phyloP scores from a whole-genome alignment of 2,888 invertebrate genomes.

The Liodrosophila aerea region DNA sequence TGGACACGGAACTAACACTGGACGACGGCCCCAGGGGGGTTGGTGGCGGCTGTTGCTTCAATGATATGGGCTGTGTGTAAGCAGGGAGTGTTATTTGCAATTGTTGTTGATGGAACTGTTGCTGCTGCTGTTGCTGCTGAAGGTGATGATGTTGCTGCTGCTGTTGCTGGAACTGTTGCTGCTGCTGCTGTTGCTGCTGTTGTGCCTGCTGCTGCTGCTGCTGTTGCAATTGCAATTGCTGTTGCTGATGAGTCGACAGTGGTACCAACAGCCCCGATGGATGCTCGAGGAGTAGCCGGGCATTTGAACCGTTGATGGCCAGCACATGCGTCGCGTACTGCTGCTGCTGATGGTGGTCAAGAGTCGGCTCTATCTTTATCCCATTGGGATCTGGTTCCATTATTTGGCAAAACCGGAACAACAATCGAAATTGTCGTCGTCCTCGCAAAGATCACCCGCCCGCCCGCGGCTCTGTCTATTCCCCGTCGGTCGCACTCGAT shows the following conservation, averaged over 20 bases:
- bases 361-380: slow-evolving; percentile 82
- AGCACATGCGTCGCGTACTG: slow-evolving; percentile 81
- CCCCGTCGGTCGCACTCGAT: slow-evolving; percentile 14
- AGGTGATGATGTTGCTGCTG: slow-evolving; percentile 60
- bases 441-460: slow-evolving; percentile 29
- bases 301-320: slow-evolving; percentile 81
- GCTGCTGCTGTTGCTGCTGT: slow-evolving; percentile 69
- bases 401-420: slow-evolving; percentile 76
- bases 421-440: slow-evolving; percentile 74
- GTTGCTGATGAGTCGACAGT: slow-evolving; percentile 75
- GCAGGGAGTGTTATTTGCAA: slow-evolving; percentile 70
- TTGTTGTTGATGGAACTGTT: slow-evolving; percentile 75
- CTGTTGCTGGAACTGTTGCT: slow-evolving; percentile 68
- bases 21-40: slow-evolving; percentile 63
- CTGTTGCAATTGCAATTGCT: slow-evolving; percentile 70
- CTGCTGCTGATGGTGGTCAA: slow-evolving; percentile 79
- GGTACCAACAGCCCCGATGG: slow-evolving; percentile 80
- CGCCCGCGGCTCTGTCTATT: not conserved
- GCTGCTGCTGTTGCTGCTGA: slow-evolving; percentile 67
- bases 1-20: slow-evolving; percentile 45
- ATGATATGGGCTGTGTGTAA: slow-evolving; percentile 74
- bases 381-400: slow-evolving; percentile 82
- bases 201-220: slow-evolving; percentile 72
- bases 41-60: slow-evolving; percentile 68
- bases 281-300: slow-evolving; percentile 81